Evolutionary conservation across 2,113 vertebrate genomes (phyloP).

Genomic region (Lampris megalopsis): DNA sequence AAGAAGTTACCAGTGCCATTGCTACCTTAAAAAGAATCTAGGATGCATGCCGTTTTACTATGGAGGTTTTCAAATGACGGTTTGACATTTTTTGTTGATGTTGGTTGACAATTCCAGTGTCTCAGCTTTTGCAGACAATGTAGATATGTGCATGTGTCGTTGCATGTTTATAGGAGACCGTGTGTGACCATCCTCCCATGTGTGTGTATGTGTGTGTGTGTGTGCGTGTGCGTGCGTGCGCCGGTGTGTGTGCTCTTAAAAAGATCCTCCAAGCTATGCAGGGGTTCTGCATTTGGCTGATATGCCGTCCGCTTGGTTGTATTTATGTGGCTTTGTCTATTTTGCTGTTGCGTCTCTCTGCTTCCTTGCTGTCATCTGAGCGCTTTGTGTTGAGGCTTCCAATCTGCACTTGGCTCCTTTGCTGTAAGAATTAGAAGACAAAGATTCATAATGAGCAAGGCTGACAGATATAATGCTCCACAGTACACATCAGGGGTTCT

Average conservation of each 20-base stretch:
- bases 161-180: conserved; percentile 33
- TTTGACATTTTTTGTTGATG: conserved; percentile 52
- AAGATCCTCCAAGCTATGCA: conserved; percentile 74
- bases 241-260: conserved; percentile 77
- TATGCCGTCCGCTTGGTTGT: conserved; percentile 73
- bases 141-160: conserved; percentile 44
- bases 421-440: conserved; percentile 67
- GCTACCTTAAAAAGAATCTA: conserved; percentile 82
- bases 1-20: conserved; percentile 81
- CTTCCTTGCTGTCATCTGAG: conserved; percentile 68
- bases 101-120: conserved; percentile 72
- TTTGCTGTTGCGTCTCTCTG: conserved; percentile 66
- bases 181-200: conserved; percentile 30
- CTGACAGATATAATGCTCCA: conserved; percentile 29
- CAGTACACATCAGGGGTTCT: conserved; percentile 24
- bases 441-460: conserved; percentile 52
- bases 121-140: conserved; percentile 69
- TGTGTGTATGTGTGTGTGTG: conserved; percentile 42
- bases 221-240: conserved; percentile 62
- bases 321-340: conserved; percentile 75
- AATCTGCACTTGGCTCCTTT: conserved; percentile 67
- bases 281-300: conserved; percentile 64
- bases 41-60: conserved; percentile 84
- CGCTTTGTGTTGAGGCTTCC: conserved; percentile 67
- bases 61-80: conserved; percentile 74